Evolutionary conservation across 92 coral and sea anemone species (phyloP), one percentile per base, ranked within the genome.

Genomic region (Heteractis magnifica): DNA sequence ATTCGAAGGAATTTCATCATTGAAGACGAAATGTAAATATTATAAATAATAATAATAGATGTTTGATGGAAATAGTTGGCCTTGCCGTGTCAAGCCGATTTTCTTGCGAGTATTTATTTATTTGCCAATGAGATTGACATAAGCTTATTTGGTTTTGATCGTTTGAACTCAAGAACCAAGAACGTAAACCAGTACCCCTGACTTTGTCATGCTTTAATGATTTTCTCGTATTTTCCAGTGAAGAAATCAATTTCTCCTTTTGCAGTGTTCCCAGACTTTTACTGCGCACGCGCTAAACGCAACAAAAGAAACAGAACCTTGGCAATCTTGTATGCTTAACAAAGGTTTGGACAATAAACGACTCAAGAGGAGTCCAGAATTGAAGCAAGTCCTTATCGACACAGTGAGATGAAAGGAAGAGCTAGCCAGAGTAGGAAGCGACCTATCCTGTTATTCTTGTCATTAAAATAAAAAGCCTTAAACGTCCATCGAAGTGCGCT

Each of bases 1-100:
- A 82, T 73, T 62, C 77, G 10, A 56, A 74, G 94, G 94, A 83
- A 89, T 91, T 89, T 88, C 56, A 70, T 71, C 56, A 56, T 65
- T 58, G 77, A 51, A 76, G 81, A 81, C 71, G 70, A 55, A 71
- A 86, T 78, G 88, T 91, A 79, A 91, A 79, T 82, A 82, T 71
- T 76, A 41, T 14, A 48, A 85, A 62, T 62, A 23, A 64, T 78
- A 85, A 51, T 85, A 77, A 60, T 85, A 85, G 88, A 85, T 70
- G 62, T 50, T 78, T 85, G 83, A 85, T 85, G 83, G 88, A 70
- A 85, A 79, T 68, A 23, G 83, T 52, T 68, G 81, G 77, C 83
- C 26, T 82, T 58, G 9, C 26, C 48, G 20, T 82, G 85, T 82
- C 85, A 85, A 51, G 59, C 16, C 18, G 71, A 52, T 55, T 78